These are phyloP conservation scores for Anseranas semipalmata DNA, from an alignment of 2,113 vertebrate genomes.

Conservation along the genomic window DNA sequence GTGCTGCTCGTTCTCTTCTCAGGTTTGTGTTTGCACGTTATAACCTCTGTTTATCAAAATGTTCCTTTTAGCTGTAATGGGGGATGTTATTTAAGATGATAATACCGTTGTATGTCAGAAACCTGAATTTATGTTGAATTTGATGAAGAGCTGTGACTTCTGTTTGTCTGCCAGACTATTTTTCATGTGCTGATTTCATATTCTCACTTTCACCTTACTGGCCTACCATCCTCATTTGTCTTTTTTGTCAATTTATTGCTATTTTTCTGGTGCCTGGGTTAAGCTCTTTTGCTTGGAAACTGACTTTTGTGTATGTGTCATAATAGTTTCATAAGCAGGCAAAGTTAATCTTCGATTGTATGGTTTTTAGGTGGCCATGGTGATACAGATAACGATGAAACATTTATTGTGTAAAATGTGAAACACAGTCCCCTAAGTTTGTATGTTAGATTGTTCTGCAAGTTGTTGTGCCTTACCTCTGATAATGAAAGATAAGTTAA, in stretches of 20 bases:
- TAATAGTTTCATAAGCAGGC: neutral
- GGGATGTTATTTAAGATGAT: neutral
- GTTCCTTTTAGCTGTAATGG: constrained; percentile 13
- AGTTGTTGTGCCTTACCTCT: neutral
- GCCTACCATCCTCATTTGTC: neutral
- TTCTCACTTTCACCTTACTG: neutral
- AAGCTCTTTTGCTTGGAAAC: neutral
- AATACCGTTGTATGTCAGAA: neutral
- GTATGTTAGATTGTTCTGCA: neutral
- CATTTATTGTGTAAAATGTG: neutral
- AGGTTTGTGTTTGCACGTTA: neutral
- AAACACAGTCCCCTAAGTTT: neutral
- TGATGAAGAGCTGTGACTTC: neutral
- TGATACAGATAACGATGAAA: neutral
- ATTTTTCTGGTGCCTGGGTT: neutral
- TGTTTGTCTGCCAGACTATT: neutral
- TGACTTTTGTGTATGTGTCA: neutral
- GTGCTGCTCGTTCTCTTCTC: neutral
- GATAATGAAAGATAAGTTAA: neutral
- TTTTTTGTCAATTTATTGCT: neutral
- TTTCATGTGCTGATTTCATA: neutral
- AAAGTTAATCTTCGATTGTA: neutral
- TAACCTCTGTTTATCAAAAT: neutral
- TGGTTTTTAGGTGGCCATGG: neutral
- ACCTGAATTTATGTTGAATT: neutral